Evolutionary conservation across 1,140 invertebrate genomes (phyloP).

Genomic region (Pogonomyrmex barbatus): DNA sequence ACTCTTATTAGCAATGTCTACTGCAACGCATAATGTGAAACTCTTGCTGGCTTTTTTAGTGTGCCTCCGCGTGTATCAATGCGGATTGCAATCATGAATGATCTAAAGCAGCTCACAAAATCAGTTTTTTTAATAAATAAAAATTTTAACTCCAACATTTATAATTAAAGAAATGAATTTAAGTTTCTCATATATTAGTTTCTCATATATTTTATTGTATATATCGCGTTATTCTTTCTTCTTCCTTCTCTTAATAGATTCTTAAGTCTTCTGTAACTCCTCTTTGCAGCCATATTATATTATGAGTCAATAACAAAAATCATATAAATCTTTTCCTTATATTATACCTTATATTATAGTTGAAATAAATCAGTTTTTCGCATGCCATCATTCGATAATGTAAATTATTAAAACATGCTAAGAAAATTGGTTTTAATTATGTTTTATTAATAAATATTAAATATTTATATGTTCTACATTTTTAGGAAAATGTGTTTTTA

Average conservation of each 20-base stretch:
- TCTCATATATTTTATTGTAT: background rate
- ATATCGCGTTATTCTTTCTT: constrained; percentile 28
- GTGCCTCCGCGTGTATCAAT: constrained; percentile 31
- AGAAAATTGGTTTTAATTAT: background rate
- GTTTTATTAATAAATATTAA: background rate
- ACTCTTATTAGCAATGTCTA: constrained; percentile 15
- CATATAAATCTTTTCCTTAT: background rate
- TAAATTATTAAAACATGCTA: constrained; percentile 1
- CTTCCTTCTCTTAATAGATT: constrained; percentile 14
- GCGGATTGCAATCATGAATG: background rate
- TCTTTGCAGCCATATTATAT: constrained; percentile 1
- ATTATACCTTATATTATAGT: no score
- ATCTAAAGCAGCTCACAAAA: background rate
- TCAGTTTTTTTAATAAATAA: background rate
- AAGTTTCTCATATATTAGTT: background rate
- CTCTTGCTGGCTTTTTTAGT: constrained; percentile 37
- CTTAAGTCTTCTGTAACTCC: no score
- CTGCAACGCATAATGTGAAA: constrained; percentile 43
- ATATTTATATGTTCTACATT: background rate
- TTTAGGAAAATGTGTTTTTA: background rate
- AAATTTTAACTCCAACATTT: background rate
- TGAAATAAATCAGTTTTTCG: constrained; percentile 2
- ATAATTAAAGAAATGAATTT: constrained; percentile 15
- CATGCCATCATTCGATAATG: background rate
- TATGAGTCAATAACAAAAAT: background rate